These are phyloP conservation scores for Onychostruthus taczanowskii DNA, from an alignment of 2,113 vertebrate species.

Conservation along the genomic window DNA sequence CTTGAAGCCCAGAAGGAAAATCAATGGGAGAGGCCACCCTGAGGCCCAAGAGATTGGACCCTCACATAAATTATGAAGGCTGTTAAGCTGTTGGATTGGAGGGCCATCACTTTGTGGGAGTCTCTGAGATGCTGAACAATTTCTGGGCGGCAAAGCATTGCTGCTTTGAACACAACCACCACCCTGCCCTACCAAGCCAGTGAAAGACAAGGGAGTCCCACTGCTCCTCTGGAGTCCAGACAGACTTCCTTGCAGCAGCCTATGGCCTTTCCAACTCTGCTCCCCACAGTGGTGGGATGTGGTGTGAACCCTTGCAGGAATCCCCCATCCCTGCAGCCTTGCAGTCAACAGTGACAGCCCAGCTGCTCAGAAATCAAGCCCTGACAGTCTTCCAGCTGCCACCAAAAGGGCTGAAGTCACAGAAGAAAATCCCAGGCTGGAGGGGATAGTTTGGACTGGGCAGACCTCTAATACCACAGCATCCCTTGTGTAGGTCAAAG, in stretches of 20 bases:
- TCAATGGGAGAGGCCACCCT: neutral
- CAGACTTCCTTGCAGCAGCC: neutral
- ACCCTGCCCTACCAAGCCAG: neutral
- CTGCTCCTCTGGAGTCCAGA: neutral
- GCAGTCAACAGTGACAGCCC: neutral
- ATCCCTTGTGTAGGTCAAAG: neutral
- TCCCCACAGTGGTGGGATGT: accelerated
- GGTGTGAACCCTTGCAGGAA: neutral
- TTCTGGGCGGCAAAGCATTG: neutral
- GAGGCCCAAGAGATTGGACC: neutral
- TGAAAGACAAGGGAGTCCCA: neutral
- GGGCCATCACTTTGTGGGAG: accelerated
- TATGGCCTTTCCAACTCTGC: neutral
- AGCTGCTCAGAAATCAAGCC: neutral
- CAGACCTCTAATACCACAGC: neutral
- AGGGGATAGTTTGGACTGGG: neutral
- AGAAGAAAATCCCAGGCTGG: neutral
- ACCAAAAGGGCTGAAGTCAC: neutral
- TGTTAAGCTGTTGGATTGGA: neutral
- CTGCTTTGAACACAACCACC: neutral
- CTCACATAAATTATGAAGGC: neutral
- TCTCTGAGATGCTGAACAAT: neutral
- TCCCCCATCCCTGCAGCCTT: neutral
- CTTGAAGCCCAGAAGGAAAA: neutral
- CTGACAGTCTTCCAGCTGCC: neutral